A percentile compares a stretch with the other conserved stretches of the same genome.
Conservation (phyloP, 1,140 invertebrate species). For the Drosophila bipectinata region DNA sequence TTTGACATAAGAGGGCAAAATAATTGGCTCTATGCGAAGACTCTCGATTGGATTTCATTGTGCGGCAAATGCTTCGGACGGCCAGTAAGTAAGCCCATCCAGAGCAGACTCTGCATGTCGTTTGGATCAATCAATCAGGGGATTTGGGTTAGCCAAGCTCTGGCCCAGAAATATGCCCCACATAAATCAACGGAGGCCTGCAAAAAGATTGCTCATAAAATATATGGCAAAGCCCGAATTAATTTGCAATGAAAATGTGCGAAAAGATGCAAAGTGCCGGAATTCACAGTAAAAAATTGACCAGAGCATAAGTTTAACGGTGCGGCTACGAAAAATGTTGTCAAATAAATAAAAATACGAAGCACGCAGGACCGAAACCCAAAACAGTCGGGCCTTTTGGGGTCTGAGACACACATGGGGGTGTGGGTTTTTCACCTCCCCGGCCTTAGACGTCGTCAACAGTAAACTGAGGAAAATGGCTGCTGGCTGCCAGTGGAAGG, state of each 20-base stretch:
- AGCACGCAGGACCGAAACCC: background rate
- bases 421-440: conserved; percentile 57
- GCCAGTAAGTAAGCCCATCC: conserved; percentile 43
- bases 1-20: conserved; percentile 32
- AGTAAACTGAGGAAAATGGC: conserved; percentile 73
- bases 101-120: conserved; percentile 34
- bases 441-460: conserved; percentile 51
- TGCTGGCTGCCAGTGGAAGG: conserved; percentile 2
- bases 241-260: conserved; percentile 74
- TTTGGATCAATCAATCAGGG: conserved; percentile 54
- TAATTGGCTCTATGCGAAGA: conserved; percentile 38
- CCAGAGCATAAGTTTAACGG: conserved; percentile 72
- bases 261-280: conserved; percentile 53
- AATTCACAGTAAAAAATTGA: conserved; percentile 65
- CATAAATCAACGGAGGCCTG: conserved; percentile 51
- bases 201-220: conserved; percentile 42
- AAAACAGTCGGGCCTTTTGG: background rate
- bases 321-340: conserved; percentile 71
- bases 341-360: conserved; percentile 63
- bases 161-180: conserved; percentile 48
- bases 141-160: conserved; percentile 40
- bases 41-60: conserved; percentile 43
- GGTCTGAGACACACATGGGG: conserved; percentile 29
- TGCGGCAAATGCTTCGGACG: background rate
- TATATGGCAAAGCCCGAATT: conserved; percentile 49